Conservation (phyloP, 2,797 vertebrate genomes). For the Acropternis orthonyx region DNA sequence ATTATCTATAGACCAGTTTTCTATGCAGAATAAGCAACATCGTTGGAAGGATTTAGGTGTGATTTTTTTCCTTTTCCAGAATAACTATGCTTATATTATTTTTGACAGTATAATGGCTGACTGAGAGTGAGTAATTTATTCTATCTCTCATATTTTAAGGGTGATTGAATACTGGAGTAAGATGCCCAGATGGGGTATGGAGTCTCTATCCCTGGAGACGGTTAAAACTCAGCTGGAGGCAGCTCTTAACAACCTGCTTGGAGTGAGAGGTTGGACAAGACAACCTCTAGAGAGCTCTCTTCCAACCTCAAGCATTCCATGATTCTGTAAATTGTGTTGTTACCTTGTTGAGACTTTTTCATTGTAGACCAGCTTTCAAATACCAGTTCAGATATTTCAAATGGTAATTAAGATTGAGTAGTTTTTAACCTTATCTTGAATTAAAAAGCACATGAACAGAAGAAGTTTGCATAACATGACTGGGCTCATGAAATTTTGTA, state of each 20-base stretch:
- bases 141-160: neutral
- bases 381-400: neutral
- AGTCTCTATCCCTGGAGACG: neutral
- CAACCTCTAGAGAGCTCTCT: neutral
- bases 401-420: neutral
- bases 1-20: neutral
- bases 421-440: neutral
- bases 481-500: neutral
- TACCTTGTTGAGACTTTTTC: neutral
- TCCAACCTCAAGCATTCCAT: neutral
- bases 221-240: neutral
- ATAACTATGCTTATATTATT: neutral
- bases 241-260: neutral
- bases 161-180: neutral
- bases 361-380: neutral
- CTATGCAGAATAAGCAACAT: neutral
- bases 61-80: neutral
- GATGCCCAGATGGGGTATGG: neutral
- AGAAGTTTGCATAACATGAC: neutral
- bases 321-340: neutral
- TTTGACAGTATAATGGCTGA: neutral
- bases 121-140: neutral
- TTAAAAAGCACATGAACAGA: neutral
- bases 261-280: neutral
- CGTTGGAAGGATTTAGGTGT: neutral